Conservation (phyloP, 2,113 vertebrate species). For the Rissa tridactyla region DNA sequence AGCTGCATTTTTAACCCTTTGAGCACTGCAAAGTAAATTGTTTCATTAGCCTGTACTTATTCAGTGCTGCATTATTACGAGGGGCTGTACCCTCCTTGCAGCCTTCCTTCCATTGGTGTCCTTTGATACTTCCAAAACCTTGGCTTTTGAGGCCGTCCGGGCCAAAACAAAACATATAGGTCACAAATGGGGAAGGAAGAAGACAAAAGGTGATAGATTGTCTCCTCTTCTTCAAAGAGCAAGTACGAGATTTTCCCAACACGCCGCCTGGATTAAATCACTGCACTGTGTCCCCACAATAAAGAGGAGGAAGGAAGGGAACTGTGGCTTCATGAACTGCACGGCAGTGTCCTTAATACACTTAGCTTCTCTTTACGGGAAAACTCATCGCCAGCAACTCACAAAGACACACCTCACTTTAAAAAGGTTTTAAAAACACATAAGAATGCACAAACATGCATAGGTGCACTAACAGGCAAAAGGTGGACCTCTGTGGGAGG, state of each 20-base stretch:
- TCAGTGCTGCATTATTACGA: background rate
- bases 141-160: background rate
- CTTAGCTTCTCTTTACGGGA: background rate
- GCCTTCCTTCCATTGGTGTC: background rate
- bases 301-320: background rate
- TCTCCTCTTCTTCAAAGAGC: background rate
- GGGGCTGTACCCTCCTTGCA: background rate
- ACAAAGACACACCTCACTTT: background rate
- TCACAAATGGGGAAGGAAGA: background rate
- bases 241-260: background rate
- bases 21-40: background rate
- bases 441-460: background rate
- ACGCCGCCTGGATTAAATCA: background rate
- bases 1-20: background rate
- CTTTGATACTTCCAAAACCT: background rate
- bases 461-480: background rate
- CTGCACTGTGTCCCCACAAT: background rate
- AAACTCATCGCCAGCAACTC: background rate
- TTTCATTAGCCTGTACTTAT: background rate
- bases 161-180: background rate
- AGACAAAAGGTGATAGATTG: background rate
- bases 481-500: background rate
- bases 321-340: background rate
- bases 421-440: background rate
- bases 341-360: background rate